Evolutionary conservation across 1,140 invertebrate species (phyloP).

Genomic region (Sminthurinus signatus): DNA sequence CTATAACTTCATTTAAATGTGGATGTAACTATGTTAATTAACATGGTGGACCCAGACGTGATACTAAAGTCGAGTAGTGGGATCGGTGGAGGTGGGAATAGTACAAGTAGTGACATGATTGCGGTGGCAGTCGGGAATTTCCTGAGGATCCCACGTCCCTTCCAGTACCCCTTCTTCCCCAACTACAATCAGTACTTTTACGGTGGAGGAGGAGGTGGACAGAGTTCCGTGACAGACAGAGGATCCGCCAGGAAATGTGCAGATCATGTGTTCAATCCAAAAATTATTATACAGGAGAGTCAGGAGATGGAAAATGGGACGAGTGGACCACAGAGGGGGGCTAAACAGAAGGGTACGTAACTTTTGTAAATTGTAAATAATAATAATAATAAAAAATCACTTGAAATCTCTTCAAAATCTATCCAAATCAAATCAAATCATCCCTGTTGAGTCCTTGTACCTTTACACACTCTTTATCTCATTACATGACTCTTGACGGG

Average conservation of each 20-base stretch:
- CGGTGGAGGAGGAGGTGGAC: slow-evolving; percentile 1
- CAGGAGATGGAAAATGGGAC: no score
- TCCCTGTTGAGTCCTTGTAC: no score
- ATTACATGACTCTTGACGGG: no score
- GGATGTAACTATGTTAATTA: slow-evolving; percentile 5
- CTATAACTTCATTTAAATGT: no score
- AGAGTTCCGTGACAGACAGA: background rate
- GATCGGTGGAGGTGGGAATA: background rate
- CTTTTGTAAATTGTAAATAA: no score
- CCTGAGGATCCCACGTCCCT: slow-evolving; percentile 13
- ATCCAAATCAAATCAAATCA: no score
- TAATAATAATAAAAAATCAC: no score
- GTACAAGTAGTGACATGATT: slow-evolving; percentile 3
- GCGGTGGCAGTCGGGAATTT: slow-evolving; percentile 12
- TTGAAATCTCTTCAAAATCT: no score
- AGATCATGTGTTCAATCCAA: slow-evolving; percentile 18
- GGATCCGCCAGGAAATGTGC: background rate
- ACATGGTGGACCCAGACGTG: slow-evolving; percentile 13
- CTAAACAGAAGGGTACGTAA: no score
- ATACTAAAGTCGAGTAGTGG: background rate
- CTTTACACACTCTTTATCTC: no score
- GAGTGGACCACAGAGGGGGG: no score
- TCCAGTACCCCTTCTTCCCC: slow-evolving; percentile 14
- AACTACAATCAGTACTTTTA: slow-evolving; percentile 14
- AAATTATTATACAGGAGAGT: slow-evolving; percentile 13